Base-by-base conservation (phyloP, 2,888 invertebrate genomes). In the Lysandra bellargus region DNA sequence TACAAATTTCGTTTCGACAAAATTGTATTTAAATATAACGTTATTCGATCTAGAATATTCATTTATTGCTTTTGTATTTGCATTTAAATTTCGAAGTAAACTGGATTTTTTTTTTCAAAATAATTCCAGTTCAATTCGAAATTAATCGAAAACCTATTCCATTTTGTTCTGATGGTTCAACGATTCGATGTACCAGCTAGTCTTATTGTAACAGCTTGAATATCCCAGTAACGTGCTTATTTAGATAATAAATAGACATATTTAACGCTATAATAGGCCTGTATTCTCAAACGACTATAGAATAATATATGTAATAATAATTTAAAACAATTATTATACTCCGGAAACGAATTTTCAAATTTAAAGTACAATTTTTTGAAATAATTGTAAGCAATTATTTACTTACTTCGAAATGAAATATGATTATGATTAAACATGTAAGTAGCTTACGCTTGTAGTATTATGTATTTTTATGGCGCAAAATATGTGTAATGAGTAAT, bases 181-280 rank as follows among this genome's bases (percentile, higher is more conserved):
- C 78, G 81, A 80, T 80, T 73, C 40, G 79, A 86, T 86, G 86
- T 88, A 90, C 85, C 86, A 86, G 87, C 91, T 92, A 92, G 92
- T 92, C 91, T 87, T 83, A 81, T 81, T 81, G 79, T 82, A 81
- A 81, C 82, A 83, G 80, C 82, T 82, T 80, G 80, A 82, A 30
- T 75, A 49, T 76, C 53, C 76, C 53, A 53, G 53, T 30, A 57
- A 76, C 33, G 33, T 53, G 76, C 76, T 53, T 53, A 76, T 76
- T 30, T 57, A 76, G 53, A 33, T 14, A 9, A 33, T 75, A 30
- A 57, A 76, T 76, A 76, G 53, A 33, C 14, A 33, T 76, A 76
- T 57, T 33, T 53, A 33, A 76, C 17, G 30, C 76, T 76, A 57
- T 76, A 17, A 14, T 76, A 76, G 76, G 57, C 53, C 57, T 76